Base-by-base conservation (phyloP, 2,888 invertebrate species). In the Slavum lentiscoides region DNA sequence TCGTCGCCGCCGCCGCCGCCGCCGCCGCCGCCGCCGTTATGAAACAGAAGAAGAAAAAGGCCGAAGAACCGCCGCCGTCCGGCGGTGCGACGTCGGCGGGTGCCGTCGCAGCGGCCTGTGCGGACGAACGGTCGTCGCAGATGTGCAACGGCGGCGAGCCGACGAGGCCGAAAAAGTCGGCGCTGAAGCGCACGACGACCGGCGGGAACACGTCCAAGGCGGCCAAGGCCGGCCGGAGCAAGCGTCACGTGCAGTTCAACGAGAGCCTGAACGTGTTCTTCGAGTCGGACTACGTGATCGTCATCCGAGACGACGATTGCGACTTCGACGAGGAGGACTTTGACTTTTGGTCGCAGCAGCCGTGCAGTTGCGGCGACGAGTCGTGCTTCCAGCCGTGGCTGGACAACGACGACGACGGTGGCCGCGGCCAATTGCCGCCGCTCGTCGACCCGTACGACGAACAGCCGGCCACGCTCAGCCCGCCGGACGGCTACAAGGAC, bases 401-500 rank as follows among this genome's bases (percentile, higher is more conserved):
- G 55, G 86, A 86, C 77, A 87, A 86, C 72, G 84, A 84, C 43
- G 84, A 86, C 72, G 84, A 84, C 39, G 84, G 83, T 11, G 76
- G 81, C 84, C 80, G 83, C 82, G 82, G 83, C 3, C 49, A 49
- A 13, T 11, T 13, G 13, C 15, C 49, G 58, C 84, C 85, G 68
- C 84, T 85, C 85, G 92, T 91, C 87, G 90, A 90, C 83, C 91
- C 91, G 58, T 91, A 91, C 61, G 89, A 91, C 85, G 93, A 93
- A 87, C 93, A 93, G 86, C 83, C 82, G 37, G 94, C 94, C 64
- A 95, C 95, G 7, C 89, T 95, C 82, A 95, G 94, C 86, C 95
- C 95, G 39, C 95, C 95, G 17, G 95, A 95, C 86, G 95, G 95
- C 15, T 95, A 95, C 88, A 95, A 95, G 87, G 95, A 95, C 86